These are phyloP conservation scores for Chloroceryle amazona DNA, from an alignment of 2,797 vertebrate species.

Conservation along the genomic window DNA sequence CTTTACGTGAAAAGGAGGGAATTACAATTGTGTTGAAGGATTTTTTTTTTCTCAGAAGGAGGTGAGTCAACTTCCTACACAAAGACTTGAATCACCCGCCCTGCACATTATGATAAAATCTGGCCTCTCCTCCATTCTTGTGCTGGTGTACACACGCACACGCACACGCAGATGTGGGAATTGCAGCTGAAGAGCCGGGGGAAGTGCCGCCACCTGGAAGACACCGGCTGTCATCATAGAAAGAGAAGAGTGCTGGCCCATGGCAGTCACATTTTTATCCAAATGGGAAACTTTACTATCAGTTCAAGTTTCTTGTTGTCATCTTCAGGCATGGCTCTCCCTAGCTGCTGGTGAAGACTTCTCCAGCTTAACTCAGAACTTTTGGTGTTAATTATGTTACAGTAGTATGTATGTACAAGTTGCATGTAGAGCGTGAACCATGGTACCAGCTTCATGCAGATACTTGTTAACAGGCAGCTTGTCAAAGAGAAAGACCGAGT, in stretches of 20 bases:
- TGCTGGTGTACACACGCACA: not conserved
- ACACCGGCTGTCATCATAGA: not conserved
- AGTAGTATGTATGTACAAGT: not conserved
- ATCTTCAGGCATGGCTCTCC: not conserved
- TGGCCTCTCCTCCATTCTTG: not conserved
- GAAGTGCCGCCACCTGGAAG: not conserved
- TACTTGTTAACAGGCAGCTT: not conserved
- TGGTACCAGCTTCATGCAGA: not conserved
- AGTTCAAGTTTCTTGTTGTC: not conserved
- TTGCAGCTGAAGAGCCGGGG: not conserved
- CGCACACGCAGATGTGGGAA: too few relatives aligned
- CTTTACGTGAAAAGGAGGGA: slow-evolving; percentile 8
- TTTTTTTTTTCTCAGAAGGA: not conserved
- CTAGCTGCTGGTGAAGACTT: not conserved
- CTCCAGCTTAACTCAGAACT: not conserved
- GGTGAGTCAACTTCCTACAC: slow-evolving; percentile 43
- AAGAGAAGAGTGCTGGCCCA: not conserved
- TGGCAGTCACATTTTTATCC: fast-evolving
- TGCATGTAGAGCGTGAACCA: not conserved
- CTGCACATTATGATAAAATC: not conserved
- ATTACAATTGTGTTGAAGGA: not conserved
- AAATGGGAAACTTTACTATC: not conserved
- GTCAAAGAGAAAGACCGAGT: not conserved
- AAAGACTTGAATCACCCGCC: slow-evolving; percentile 26
- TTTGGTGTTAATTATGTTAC: not conserved